Base-by-base conservation (phyloP, 2,888 invertebrate genomes). In the Tipula unca region DNA sequence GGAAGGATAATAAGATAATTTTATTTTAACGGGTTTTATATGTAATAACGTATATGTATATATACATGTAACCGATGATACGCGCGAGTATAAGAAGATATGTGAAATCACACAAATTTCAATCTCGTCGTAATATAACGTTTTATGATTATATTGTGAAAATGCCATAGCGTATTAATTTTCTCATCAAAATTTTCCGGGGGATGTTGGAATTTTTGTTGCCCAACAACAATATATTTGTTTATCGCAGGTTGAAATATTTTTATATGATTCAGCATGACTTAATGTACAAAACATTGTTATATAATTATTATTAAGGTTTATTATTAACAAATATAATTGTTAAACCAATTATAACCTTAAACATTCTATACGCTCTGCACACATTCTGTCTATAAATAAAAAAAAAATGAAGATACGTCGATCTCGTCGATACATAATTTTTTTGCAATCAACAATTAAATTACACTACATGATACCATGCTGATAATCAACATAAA, bases 1-100 rank as follows among this genome's bases (percentile, higher is more conserved):
- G 69, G 69, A 69, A 69, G 69, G 69, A 69, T 69, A 69, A 69
- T 69, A 69, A 25, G 69, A 69, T 69, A 69, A 69, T 69, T 69
- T 69, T 69, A 69, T 69, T 69, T 69, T 25, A 69, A 69, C 69
- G 69, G 25, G 10, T 69, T n/a, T 48, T 48, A 3, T 48, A 48
- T 48, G 13, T 48, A n/a, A n/a, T 48, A 48, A 48, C 48, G 8
- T 48, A 39, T 69, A 25, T 13, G n/a, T 6, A 17, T 48, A 39
- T 69, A 25, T 13, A 48, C n/a, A n/a, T 48, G 8, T 17, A 17
- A 39, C 25, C 20, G 25, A 69, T 69, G 69, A 69, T 25, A 69
- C 25, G 25, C 20, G 48, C 39, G 69, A 20, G 13, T 25, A 25
- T 54, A 54, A n/a, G 17, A 54, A n/a, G n/a, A n/a, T n/a, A n/a